Conservation (phyloP, 2,888 invertebrate genomes). For the Shargacucullia verbasci region DNA sequence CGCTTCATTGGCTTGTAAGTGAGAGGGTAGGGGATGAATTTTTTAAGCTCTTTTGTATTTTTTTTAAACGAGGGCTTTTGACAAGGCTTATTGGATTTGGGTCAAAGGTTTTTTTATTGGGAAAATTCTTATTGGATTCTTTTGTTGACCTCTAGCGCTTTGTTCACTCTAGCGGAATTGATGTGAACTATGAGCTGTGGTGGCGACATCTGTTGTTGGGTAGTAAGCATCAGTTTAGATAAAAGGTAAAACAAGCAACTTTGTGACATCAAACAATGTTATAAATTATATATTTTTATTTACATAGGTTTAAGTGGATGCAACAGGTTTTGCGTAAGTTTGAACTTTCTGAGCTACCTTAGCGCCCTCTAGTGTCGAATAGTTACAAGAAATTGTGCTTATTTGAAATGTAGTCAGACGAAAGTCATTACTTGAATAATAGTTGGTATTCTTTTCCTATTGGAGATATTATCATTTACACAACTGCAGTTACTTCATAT, state of each 20-base stretch:
- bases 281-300: neutral
- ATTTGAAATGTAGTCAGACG: too few relatives aligned
- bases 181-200: slow-evolving; percentile 57
- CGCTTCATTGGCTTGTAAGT: slow-evolving; percentile 88
- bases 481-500: too few relatives aligned
- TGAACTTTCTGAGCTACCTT: neutral
- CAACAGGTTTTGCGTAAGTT: too few relatives aligned
- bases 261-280: neutral
- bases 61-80: slow-evolving; percentile 63
- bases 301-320: neutral
- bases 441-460: too few relatives aligned
- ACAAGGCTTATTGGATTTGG: slow-evolving; percentile 75
- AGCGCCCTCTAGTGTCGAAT: slow-evolving; percentile 32
- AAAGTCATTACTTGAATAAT: too few relatives aligned
- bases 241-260: too few relatives aligned
- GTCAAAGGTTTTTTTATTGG: slow-evolving; percentile 63
- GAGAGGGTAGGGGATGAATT: slow-evolving; percentile 75
- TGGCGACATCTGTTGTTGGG: slow-evolving; percentile 66
- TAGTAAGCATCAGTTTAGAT: too few relatives aligned
- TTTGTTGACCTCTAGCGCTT: slow-evolving; percentile 33
- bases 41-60: slow-evolving; percentile 72
- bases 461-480: too few relatives aligned
- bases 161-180: slow-evolving; percentile 47
- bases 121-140: slow-evolving; percentile 60
- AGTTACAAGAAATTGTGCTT: neutral